Base-by-base conservation (phyloP, 92 coral and sea anemone genomes). In the Palythoa grandiflora region DNA sequence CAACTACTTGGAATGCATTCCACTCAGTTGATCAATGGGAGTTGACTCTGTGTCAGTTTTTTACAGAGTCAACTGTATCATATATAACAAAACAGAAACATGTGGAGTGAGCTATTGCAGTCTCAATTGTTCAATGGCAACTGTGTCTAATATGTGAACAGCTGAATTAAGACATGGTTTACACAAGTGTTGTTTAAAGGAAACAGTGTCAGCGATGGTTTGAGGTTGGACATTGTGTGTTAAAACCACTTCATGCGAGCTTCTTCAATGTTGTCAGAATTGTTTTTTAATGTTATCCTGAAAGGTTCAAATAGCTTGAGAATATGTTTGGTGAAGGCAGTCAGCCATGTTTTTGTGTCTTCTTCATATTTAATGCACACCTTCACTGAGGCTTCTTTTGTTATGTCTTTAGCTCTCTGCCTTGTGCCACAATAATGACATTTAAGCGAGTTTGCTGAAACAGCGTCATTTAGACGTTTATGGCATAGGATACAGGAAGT, bases 401-500 rank as follows among this genome's bases (percentile, higher is more conserved):
- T 78, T 78, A 57, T 36, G 38, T 57, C 53, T 78, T 16, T 40
- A 48, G 52, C 50, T 61, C 54, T 78, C 19, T 78, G 84, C 10
- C 71, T 59, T 59, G 37, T 78, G 52, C 84, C 54, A 6, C 71
- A 78, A 51, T 78, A 36, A 61, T 78, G 70, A 40, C 71, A 78
- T 38, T 78, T 78, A 6, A 78, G 70, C 37, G 84, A 78, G 53
- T 78, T 78, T 78, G 53, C 84, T 37, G 71, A 78, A 54, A 68
- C 28, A 37, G 37, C 66, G 14, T 78, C 71, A 78, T 78, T 78
- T 55, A 73, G 39, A 50, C 54, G 78, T 54, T 84, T 85, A 37
- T 73, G 74, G 88, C 88, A 85, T 50, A 60, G 38, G 59, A n/a
- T 90, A 84, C 93, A 90, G 79, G 93, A 89, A 8, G 83, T 65